A percentile compares a stretch with the other conserved stretches of the same genome.
Evolutionary conservation across 2,888 invertebrate genomes (phyloP).

Genomic region (Disparrhopalites patrizii): DNA sequence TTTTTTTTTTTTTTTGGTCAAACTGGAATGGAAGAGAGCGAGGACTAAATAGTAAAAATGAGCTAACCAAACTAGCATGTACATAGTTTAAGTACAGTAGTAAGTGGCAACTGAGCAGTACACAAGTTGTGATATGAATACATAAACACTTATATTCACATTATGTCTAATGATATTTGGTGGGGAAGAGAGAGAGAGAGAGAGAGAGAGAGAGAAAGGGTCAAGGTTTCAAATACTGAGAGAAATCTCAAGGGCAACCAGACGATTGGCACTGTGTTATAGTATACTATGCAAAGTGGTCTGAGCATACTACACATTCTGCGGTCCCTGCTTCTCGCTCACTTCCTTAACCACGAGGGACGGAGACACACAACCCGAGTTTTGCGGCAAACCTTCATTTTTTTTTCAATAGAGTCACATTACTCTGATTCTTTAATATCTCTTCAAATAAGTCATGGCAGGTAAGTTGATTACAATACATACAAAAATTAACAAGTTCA

Average conservation of each 20-base stretch:
- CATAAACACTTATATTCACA: no score
- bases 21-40: no score
- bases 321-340: conserved; percentile 7
- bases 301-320: conserved; percentile 7
- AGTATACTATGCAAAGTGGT: conserved; percentile 2
- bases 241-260: conserved; percentile 34
- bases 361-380: conserved; percentile 5
- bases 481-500: not conserved
- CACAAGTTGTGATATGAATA: conserved; percentile 1
- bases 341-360: conserved; percentile 20
- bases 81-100: no score
- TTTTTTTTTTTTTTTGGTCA: conserved; percentile 6
- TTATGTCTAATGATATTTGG: no score
- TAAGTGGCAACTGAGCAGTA: not conserved
- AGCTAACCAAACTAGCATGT: no score
- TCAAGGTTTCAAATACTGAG: conserved; percentile 34
- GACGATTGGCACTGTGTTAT: conserved; percentile 9
- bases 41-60: no score
- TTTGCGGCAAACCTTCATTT: conserved; percentile 4
- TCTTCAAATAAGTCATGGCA: conserved; percentile 14
- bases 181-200: not conserved
- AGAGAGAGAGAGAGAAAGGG: conserved; percentile 24
- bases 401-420: no score
- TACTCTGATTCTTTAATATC: not conserved
- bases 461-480: conserved; percentile 4